Conservation (phyloP, 2,113 vertebrate species). For the Cheilinus undulatus region DNA sequence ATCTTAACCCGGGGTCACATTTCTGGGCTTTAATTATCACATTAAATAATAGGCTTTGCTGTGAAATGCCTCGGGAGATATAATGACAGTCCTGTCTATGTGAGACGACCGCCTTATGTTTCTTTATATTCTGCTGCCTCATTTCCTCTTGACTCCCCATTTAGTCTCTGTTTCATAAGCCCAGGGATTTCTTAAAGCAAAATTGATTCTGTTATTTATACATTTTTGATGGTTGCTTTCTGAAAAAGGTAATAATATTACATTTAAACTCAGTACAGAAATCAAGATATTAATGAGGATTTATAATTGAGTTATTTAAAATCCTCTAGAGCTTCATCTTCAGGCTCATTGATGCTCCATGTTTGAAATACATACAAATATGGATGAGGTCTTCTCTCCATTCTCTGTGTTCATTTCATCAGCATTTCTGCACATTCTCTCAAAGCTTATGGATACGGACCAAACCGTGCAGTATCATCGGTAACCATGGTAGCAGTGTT, state of each 20-base stretch:
- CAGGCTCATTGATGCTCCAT: too few species aligned
- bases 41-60: constrained; percentile 64
- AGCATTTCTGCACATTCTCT: too few species aligned
- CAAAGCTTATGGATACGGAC: too few species aligned
- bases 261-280: too few species aligned
- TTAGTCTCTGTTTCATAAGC: neutral
- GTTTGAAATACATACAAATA: too few species aligned
- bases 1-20: constrained; percentile 61
- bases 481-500: too few species aligned
- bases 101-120: constrained; percentile 36
- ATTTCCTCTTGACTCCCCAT: constrained; percentile 16
- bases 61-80: constrained; percentile 27
- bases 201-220: constrained; percentile 16
- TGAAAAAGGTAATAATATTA: neutral
- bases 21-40: constrained; percentile 63
- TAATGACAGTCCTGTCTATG: constrained; percentile 44
- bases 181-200: constrained; percentile 16
- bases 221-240: constrained; percentile 9
- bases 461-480: too few species aligned
- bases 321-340: too few species aligned
- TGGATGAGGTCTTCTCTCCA: too few species aligned
- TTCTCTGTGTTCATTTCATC: too few species aligned
- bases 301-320: too few species aligned
- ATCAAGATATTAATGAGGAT: too few species aligned
- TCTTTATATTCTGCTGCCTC: constrained; percentile 12